Conservation (phyloP, 2,113 vertebrate genomes). For the Chloebia gouldiae region DNA sequence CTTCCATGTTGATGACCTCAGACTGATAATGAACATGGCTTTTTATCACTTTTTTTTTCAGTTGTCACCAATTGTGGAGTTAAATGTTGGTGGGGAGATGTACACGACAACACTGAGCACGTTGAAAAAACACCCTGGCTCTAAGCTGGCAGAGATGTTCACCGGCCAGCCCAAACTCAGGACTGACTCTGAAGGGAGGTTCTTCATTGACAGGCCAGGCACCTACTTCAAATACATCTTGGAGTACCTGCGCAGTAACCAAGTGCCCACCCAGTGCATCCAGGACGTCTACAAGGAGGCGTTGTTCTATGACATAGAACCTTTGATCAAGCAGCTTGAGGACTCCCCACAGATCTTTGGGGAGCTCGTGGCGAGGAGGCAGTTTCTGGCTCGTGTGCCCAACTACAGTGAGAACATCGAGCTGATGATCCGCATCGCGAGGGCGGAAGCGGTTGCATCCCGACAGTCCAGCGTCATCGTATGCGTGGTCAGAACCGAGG, state of each 20-base stretch:
- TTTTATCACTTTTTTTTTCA: constrained; percentile 23
- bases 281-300: constrained; percentile 87
- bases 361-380: constrained; percentile 85
- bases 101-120: constrained; percentile 83
- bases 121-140: constrained; percentile 81
- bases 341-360: constrained; percentile 87
- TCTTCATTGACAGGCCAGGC: constrained; percentile 88
- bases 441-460: constrained; percentile 84
- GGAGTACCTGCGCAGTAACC: constrained; percentile 84
- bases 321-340: constrained; percentile 84
- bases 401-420: constrained; percentile 90
- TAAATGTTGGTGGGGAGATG: constrained; percentile 86
- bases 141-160: constrained; percentile 85
- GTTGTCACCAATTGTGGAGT: constrained; percentile 76
- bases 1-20: not conserved
- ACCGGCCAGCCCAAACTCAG: constrained; percentile 50
- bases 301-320: constrained; percentile 81
- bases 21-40: not conserved
- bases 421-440: constrained; percentile 86
- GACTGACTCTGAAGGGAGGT: constrained; percentile 77
- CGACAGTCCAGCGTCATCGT: constrained; percentile 81
- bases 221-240: constrained; percentile 83
- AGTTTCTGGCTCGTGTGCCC: constrained; percentile 86
- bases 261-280: constrained; percentile 77
- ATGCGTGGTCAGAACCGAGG: constrained; percentile 80